A percentile compares a stretch with the other conserved stretches of the same genome.
Evolutionary conservation across 2,113 vertebrate genomes (phyloP).

Genomic region (Nycticorax nycticorax): DNA sequence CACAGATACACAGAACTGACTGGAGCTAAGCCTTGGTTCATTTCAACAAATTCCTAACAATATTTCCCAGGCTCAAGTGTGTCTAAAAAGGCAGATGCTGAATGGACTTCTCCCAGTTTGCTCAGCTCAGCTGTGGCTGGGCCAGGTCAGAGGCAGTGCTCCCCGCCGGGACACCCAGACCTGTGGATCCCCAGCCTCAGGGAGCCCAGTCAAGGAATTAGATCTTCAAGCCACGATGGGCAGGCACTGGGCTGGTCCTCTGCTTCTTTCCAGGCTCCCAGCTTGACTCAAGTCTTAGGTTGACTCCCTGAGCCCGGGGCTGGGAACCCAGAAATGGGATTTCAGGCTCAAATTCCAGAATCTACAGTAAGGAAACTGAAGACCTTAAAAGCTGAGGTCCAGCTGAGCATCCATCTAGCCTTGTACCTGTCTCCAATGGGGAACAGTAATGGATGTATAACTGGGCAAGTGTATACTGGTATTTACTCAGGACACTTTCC

Average conservation of each 20-base stretch:
- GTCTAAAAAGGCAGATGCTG: neutral
- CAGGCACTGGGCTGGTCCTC: neutral
- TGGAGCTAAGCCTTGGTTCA: neutral
- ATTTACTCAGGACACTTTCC: neutral
- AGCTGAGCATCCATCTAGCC: neutral
- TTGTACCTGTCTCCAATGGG: neutral
- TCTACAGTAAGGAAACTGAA: neutral
- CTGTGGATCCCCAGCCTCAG: neutral
- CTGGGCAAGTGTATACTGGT: neutral
- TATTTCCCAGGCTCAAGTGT: fast-evolving
- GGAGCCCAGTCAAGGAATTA: neutral
- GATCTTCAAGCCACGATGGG: neutral
- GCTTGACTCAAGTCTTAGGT: neutral
- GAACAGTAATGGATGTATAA: neutral
- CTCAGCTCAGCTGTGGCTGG: neutral
- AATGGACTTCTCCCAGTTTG: neutral
- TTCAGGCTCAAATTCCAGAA: neutral
- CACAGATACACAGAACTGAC: neutral
- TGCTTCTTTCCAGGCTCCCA: neutral
- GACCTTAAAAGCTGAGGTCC: neutral
- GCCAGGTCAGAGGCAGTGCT: neutral
- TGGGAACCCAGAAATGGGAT: neutral
- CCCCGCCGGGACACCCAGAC: neutral
- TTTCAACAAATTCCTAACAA: neutral
- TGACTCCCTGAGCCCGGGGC: neutral